Conservation (phyloP, 2,888 invertebrate species). For the Drosophila mayaguana region DNA sequence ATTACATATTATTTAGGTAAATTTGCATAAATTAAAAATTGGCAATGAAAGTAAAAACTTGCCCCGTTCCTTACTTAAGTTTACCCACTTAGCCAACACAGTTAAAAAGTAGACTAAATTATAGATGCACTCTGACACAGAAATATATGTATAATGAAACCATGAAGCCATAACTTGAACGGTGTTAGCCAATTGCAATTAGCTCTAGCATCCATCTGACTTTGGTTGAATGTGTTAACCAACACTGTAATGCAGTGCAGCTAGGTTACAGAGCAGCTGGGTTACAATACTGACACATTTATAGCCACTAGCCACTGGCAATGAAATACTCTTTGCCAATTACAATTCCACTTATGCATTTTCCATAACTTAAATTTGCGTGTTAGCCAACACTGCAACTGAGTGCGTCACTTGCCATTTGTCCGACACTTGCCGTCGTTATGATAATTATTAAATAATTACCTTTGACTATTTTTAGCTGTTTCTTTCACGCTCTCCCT, state of each 20-base stretch:
- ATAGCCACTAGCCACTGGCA: neutral
- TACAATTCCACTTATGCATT: constrained; percentile 1
- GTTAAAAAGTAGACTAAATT: neutral
- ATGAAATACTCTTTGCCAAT: constrained; percentile 6
- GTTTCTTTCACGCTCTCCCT: no score
- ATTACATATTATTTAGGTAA: no score
- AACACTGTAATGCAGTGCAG: neutral
- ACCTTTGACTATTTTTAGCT: constrained; percentile 9
- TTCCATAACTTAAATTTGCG: constrained; percentile 6
- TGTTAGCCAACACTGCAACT: constrained; percentile 42
- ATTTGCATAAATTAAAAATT: neutral
- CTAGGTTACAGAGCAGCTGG: neutral
- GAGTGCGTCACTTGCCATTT: constrained; percentile 12
- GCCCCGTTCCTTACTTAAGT: neutral
- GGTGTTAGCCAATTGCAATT: neutral
- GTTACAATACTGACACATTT: no score
- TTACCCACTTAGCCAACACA: neutral
- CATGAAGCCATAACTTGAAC: neutral
- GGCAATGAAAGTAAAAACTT: neutral
- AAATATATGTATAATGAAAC: neutral
- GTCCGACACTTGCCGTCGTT: constrained; percentile 9
- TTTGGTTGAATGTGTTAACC: neutral
- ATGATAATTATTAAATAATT: constrained; percentile 44
- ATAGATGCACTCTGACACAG: neutral
- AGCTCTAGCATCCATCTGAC: no score